phyloP scores from a whole-genome alignment of 53 echinoderm and acorn worm species.

The Echinarachnius parma region DNA sequence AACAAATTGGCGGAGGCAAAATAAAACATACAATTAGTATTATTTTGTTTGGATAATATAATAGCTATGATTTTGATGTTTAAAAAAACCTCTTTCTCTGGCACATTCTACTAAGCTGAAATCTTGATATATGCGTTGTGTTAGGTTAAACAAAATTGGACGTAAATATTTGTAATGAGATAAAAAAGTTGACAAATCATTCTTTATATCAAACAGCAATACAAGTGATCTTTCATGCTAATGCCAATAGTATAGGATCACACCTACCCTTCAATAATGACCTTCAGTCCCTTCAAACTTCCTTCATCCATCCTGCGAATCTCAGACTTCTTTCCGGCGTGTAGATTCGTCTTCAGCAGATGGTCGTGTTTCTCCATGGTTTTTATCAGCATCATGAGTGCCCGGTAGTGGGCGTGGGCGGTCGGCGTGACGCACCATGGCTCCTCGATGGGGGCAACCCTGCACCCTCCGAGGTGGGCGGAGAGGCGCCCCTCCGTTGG shows the following conservation, averaged over 20 bases:
- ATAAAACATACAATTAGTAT: too few relatives aligned
- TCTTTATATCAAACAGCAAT: background rate
- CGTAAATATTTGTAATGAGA: background rate
- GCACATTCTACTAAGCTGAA: too few relatives aligned
- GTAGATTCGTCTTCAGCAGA: constrained; percentile 5
- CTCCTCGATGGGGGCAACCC: constrained; percentile 23
- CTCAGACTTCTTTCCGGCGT: constrained; percentile 21
- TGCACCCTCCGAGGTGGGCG: constrained; percentile 47
- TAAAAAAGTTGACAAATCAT: background rate
- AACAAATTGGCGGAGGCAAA: too few relatives aligned
- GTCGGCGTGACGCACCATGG: constrained; percentile 31
- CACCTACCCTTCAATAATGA: constrained; percentile 25
- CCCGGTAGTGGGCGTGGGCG: constrained; percentile 34
- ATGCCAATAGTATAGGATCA: background rate
- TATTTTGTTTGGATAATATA: too few relatives aligned
- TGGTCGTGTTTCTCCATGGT: constrained; percentile 35
- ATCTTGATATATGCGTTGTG: too few relatives aligned
- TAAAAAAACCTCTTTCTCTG: too few relatives aligned
- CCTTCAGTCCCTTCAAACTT: background rate
- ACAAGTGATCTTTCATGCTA: background rate
- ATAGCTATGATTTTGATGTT: too few relatives aligned
- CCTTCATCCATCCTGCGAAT: constrained; percentile 12
- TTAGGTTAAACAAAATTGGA: background rate
- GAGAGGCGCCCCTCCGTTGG: constrained; percentile 53
- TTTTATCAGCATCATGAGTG: constrained; percentile 28